Evolutionary conservation across 2,888 invertebrate species (phyloP), one percentile per base, ranked within the genome.

Genomic region (Tolmerus cingulatus): DNA sequence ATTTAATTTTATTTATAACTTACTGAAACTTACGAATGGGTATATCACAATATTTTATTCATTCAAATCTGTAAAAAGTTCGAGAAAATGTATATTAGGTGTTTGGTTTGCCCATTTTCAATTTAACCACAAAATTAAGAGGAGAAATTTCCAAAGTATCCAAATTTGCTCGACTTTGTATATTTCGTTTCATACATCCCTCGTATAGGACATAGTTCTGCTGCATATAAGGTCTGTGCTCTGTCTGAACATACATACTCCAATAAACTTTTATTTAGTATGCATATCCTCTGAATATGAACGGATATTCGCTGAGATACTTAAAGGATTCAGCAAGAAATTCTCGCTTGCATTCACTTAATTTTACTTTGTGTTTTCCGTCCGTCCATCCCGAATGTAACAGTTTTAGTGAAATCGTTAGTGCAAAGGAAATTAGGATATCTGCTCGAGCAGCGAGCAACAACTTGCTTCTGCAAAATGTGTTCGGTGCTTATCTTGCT

Each of bases 341-440:
- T 40, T 81, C 79, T 27, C 51, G n/a, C 27, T 51, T 51, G 79
- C 51, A 43, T 81, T 46, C 27, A 46, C 51, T 81, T 81, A 55
- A 81, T 81, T 81, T 34, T 81, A 51, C 51, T 30, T 81, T 51
- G 51, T 51, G 30, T 81, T 19, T 46, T 51, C 16, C 46, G 37
- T 77, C 79, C 51, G 30, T 81, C 79, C 79, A 46, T 34, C 9
- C 19, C 55, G 46, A n/a, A 51, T 76, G 40, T 37, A 19, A 77
- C 43, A 81, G 51, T 23, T 27, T 51, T 81, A 46, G 79, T 30
- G 51, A 51, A 81, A 51, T 81, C 79, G 79, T 81, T 81, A 81
- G 79, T 81, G 51, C 51, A 37, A n/a, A 30, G 40, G 51, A 81
- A 81, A 81, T 81, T 81, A 81, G 79, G 51, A 81, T 81, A 81